phyloP scores from a whole-genome alignment of 2,888 invertebrate genomes.

The Eupelmus urozonus region DNA sequence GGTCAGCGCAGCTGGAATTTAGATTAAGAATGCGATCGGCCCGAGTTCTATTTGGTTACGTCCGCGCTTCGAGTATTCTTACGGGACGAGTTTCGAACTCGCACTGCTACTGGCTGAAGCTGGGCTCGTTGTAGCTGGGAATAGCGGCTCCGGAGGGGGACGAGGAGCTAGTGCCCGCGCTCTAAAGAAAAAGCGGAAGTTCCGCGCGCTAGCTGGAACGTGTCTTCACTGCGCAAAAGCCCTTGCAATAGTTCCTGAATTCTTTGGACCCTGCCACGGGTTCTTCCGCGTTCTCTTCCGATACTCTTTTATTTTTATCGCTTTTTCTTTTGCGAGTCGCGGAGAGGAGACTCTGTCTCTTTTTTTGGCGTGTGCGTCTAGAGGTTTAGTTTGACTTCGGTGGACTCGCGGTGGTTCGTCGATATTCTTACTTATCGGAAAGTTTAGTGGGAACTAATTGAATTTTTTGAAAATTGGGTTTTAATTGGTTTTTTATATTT shows the following conservation, averaged over 20 bases:
- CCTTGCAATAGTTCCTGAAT: constrained; percentile 15
- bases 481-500: too few relatives aligned
- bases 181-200: constrained; percentile 43
- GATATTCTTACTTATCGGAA: too few relatives aligned
- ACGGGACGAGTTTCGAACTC: constrained; percentile 55
- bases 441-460: too few relatives aligned
- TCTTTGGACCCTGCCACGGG: not conserved
- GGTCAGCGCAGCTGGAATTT: constrained; percentile 56
- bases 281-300: not conserved
- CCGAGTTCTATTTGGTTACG: constrained; percentile 48
- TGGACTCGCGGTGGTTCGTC: too few relatives aligned
- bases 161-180: not conserved
- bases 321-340: too few relatives aligned
- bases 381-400: too few relatives aligned
- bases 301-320: not conserved
- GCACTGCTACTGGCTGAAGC: too few relatives aligned
- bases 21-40: constrained; percentile 58
- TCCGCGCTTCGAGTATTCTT: constrained; percentile 49
- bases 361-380: too few relatives aligned
- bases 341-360: too few relatives aligned
- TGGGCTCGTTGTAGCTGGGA: too few relatives aligned
- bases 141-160: not conserved
- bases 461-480: too few relatives aligned
- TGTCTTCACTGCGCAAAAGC: constrained; percentile 49
- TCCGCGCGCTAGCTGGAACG: constrained; percentile 39